phyloP scores from a whole-genome alignment of 2,113 vertebrate species.

The Corydoras maculifer region DNA sequence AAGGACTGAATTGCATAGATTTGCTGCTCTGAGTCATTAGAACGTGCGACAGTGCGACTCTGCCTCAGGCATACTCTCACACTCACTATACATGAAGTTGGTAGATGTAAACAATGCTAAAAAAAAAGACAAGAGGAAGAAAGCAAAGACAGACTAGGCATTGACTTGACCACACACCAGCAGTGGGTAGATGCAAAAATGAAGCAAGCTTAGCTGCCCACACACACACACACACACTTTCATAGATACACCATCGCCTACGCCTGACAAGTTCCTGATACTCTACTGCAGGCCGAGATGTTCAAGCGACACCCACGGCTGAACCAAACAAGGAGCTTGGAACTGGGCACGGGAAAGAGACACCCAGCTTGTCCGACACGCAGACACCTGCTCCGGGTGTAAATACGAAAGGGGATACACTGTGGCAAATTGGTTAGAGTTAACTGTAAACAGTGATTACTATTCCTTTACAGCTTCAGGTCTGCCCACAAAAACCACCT shows the following conservation, averaged over 20 bases:
- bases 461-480: not conserved
- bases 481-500: not conserved
- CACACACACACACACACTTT: slow-evolving; percentile 48
- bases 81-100: slow-evolving; percentile 37
- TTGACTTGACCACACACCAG: slow-evolving; percentile 56
- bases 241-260: slow-evolving; percentile 55
- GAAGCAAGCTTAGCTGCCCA: slow-evolving; percentile 47
- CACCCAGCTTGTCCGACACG: slow-evolving; percentile 4
- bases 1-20: slow-evolving; percentile 25
- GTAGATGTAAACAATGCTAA: slow-evolving; percentile 59
- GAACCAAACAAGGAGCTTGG: not conserved
- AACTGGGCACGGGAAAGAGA: slow-evolving; percentile 18
- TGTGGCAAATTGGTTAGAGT: not conserved
- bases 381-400: slow-evolving; percentile 30
- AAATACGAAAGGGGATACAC: slow-evolving; percentile 5
- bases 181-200: slow-evolving; percentile 50
- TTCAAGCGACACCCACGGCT: slow-evolving; percentile 30
- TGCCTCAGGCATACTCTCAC: slow-evolving; percentile 21
- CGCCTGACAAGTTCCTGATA: slow-evolving; percentile 45
- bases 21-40: slow-evolving; percentile 54
- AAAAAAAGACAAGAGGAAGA: slow-evolving; percentile 35
- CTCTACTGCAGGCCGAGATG: slow-evolving; percentile 3
- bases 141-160: slow-evolving; percentile 18
- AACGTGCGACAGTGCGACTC: slow-evolving; percentile 56
- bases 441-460: slow-evolving; percentile 3